Conservation (phyloP, 1,140 invertebrate species). For the Doryteuthis pealeii region DNA sequence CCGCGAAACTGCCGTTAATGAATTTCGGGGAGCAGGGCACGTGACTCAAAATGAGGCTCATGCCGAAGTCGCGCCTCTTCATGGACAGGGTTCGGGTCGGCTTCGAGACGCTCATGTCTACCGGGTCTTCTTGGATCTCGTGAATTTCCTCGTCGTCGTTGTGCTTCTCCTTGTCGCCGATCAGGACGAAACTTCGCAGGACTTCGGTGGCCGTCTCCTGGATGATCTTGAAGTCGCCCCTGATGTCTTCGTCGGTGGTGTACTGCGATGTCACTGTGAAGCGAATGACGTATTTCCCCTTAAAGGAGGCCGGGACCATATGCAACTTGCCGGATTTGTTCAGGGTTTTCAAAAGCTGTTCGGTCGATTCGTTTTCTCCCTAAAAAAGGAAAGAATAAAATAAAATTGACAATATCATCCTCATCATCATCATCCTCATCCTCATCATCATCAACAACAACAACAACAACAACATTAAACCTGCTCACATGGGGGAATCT, state of each 20-base stretch:
- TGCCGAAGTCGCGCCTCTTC: conserved; percentile 73
- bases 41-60: conserved; percentile 86
- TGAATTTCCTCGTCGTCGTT: neutral
- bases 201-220: conserved; percentile 76
- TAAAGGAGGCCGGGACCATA: conserved; percentile 59
- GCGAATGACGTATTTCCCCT: conserved; percentile 84
- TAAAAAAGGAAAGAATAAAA: conserved; percentile 22
- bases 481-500: no score
- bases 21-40: conserved; percentile 97
- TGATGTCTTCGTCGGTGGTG: conserved; percentile 86
- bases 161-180: neutral
- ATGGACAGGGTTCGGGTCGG: conserved; percentile 20
- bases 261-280: conserved; percentile 90
- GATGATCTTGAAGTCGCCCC: conserved; percentile 87
- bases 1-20: conserved; percentile 93
- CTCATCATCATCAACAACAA: no score
- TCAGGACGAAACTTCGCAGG: conserved; percentile 40
- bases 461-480: no score
- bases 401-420: neutral
- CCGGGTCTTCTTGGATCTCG: neutral
- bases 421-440: no score
- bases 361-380: conserved; percentile 58
- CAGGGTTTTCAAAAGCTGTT: conserved; percentile 54
- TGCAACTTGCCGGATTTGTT: conserved; percentile 57
- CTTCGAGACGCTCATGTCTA: conserved; percentile 10